Percentiles rank a stretch among this genome's conserved stretches.
These are phyloP conservation scores for Dermochelys coriacea DNA, from an alignment of 2,797 vertebrate genomes.

Conservation along the genomic window DNA sequence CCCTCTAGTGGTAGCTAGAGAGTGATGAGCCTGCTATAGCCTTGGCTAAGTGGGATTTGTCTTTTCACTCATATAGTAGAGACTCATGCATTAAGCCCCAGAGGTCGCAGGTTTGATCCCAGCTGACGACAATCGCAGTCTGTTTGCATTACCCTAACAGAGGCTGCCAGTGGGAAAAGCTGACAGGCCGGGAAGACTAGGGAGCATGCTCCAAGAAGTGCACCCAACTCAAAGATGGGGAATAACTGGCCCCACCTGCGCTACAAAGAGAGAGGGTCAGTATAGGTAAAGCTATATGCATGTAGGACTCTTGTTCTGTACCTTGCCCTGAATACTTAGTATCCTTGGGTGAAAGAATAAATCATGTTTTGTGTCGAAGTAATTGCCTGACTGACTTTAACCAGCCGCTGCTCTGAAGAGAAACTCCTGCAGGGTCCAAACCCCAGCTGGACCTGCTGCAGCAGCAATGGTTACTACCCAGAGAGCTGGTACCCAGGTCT, in stretches of 20 bases:
- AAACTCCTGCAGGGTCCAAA: neutral
- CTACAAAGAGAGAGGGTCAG: too few species aligned
- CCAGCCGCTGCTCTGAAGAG: neutral
- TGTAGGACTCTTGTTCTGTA: neutral
- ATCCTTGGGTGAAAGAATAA: neutral
- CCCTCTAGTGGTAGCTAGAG: too few species aligned
- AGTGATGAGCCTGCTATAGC: too few species aligned
- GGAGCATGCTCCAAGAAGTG: too few species aligned
- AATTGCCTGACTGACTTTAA: neutral
- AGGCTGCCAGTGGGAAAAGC: neutral
- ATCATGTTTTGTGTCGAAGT: neutral
- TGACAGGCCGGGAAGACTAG: neutral
- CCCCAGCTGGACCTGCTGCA: neutral
- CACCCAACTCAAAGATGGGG: neutral
- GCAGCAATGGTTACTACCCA: neutral
- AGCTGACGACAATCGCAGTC: too few species aligned
- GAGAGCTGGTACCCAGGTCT: neutral
- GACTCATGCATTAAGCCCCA: too few species aligned
- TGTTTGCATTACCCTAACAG: neutral
- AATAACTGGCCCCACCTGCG: neutral
- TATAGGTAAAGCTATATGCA: neutral
- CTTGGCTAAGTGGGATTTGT: too few species aligned
- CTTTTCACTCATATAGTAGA: too few species aligned
- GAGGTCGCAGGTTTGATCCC: too few species aligned
- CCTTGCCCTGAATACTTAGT: neutral